These are phyloP conservation scores for Eurystomus gularis DNA, from an alignment of 2,113 vertebrate genomes.

Conservation along the genomic window DNA sequence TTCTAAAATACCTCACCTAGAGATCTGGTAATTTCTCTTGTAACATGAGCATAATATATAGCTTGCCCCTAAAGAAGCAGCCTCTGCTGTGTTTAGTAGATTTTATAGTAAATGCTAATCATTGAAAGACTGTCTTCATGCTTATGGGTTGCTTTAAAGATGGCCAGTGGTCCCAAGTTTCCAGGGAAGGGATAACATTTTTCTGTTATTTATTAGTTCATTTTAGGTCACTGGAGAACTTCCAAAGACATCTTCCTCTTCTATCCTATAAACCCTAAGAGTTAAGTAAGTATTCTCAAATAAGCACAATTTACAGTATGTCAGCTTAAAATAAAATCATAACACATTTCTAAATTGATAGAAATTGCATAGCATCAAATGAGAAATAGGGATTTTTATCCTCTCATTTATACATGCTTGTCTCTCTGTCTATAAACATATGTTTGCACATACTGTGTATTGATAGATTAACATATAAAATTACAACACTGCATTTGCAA, in stretches of 20 bases:
- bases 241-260: slow-evolving; percentile 51
- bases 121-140: background rate
- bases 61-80: slow-evolving; percentile 9
- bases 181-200: background rate
- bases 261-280: slow-evolving; percentile 60
- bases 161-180: background rate
- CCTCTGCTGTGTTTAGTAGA: slow-evolving; percentile 28
- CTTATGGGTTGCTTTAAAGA: slow-evolving; percentile 1
- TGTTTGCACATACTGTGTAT: slow-evolving; percentile 78
- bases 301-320: slow-evolving; percentile 67
- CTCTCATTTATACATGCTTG: slow-evolving; percentile 75
- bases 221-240: slow-evolving; percentile 48
- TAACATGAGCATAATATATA: slow-evolving; percentile 56
- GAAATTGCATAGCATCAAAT: slow-evolving; percentile 75
- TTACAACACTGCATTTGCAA: slow-evolving; percentile 74
- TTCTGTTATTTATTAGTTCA: slow-evolving; percentile 57
- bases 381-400: slow-evolving; percentile 74
- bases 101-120: background rate
- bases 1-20: slow-evolving; percentile 67
- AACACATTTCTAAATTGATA: slow-evolving; percentile 76
- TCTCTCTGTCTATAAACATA: slow-evolving; percentile 79
- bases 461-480: slow-evolving; percentile 79
- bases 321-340: slow-evolving; percentile 74
- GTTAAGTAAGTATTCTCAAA: slow-evolving; percentile 69
- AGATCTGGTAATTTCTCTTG: slow-evolving; percentile 63